Conservation (phyloP, 53 echinoderm and acorn worm species). For the Arbacia lixula region DNA sequence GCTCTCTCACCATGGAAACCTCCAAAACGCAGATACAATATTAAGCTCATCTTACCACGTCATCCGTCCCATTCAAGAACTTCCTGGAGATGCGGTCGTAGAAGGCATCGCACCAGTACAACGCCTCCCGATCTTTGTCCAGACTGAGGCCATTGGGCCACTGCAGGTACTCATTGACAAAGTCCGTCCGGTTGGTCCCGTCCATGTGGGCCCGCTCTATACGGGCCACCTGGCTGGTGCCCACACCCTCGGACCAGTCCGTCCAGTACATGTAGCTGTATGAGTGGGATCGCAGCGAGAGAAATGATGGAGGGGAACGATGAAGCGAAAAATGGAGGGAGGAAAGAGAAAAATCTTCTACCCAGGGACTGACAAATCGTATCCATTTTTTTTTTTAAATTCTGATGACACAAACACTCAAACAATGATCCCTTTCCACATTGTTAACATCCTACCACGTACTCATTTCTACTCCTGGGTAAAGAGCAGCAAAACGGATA, state of each 20-base stretch:
- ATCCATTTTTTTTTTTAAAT: too few relatives aligned
- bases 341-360: too few relatives aligned
- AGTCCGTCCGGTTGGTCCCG: constrained; percentile 59
- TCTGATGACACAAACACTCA: too few relatives aligned
- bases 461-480: too few relatives aligned
- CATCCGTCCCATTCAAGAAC: constrained; percentile 27
- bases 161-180: constrained; percentile 53
- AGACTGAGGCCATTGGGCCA: constrained; percentile 94
- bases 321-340: too few relatives aligned
- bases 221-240: constrained; percentile 57
- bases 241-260: constrained; percentile 86
- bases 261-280: constrained; percentile 89
- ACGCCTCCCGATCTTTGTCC: constrained; percentile 53
- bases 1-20: too few relatives aligned
- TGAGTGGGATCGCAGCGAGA: too few relatives aligned
- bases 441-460: too few relatives aligned
- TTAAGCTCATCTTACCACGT: constrained; percentile 23
- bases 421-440: too few relatives aligned
- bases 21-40: constrained; percentile 2
- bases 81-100: constrained; percentile 76
- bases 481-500: too few relatives aligned
- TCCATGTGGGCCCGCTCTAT: constrained; percentile 82
- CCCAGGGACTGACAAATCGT: too few relatives aligned
- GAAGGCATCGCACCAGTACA: constrained; percentile 98
- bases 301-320: too few relatives aligned